phyloP scores from a whole-genome alignment of 1,140 invertebrate species.

The Glossosoma conforme region DNA sequence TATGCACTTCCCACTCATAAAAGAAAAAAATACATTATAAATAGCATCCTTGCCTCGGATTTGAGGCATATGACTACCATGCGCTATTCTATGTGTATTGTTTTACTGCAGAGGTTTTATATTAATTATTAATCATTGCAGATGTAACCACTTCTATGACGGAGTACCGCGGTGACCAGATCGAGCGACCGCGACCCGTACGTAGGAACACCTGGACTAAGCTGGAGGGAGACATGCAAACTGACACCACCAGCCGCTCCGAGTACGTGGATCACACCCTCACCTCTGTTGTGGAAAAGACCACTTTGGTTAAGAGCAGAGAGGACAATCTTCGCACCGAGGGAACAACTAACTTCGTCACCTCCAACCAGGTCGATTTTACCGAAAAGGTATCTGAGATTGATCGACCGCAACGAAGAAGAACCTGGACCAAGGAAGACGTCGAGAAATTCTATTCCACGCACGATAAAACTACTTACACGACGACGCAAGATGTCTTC shows the following conservation, averaged over 20 bases:
- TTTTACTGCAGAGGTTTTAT: too few relatives aligned
- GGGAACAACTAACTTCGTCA: constrained; percentile 59
- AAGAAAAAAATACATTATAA: too few relatives aligned
- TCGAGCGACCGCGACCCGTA: constrained; percentile 61
- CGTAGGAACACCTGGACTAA: constrained; percentile 79
- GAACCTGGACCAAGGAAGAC: constrained; percentile 67
- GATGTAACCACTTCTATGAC: constrained; percentile 59
- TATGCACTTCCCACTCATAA: too few relatives aligned
- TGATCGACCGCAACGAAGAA: constrained; percentile 52
- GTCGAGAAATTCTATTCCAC: constrained; percentile 61
- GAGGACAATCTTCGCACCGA: constrained; percentile 62
- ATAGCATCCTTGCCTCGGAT: too few relatives aligned
- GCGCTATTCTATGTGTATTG: too few relatives aligned
- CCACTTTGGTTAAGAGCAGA: constrained; percentile 53
- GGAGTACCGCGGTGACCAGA: constrained; percentile 61
- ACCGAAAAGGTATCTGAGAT: constrained; percentile 51
- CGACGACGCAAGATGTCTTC: constrained; percentile 55
- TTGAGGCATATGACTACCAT: too few relatives aligned
- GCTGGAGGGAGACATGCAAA: constrained; percentile 65
- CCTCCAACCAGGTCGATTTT: constrained; percentile 56
- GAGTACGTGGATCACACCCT: constrained; percentile 61
- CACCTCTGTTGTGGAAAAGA: constrained; percentile 51
- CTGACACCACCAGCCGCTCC: constrained; percentile 60
- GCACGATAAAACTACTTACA: constrained; percentile 47
- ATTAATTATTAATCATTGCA: too few relatives aligned